Base-by-base conservation (phyloP, 1,140 invertebrate genomes). In the Leptinotarsa lineolata region DNA sequence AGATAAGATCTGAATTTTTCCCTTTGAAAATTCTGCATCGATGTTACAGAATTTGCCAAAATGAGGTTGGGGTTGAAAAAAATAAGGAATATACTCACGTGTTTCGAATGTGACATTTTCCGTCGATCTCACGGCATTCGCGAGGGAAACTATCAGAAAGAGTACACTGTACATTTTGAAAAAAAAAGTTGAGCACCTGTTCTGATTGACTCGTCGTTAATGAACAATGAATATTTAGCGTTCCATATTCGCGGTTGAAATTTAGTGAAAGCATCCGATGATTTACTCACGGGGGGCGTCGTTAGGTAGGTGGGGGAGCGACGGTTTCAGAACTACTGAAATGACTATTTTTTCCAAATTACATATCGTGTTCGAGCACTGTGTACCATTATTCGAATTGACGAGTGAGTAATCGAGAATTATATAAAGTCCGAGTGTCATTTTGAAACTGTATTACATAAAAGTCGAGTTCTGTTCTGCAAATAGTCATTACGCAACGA, bases 231-330 rank as follows among this genome's bases (percentile, higher is more conserved):
- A 22, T 22, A 63, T 63, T 63, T 20, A 20, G 11, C 61, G 20
- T 63, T 63, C 20, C 61, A 63, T 18, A 63, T 21, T 30, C 20
- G 24, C 21, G 16, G 61, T 63, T 22, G 61, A 63, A 63, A 63
- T 63, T 63, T 20, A 63, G 61, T 63, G 61, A 63, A 63, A 63
- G 61, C 61, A 63, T 20, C n/a, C 11, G 20, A 63, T 63, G 61
- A 22, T 63, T 63, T 22, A 63, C 20, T 18, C 11, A 63, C 20
- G 61, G 61, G 61, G 60, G 24, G 16, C 20, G 20, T 20, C 58
- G 16, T 6, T 22, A 24, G 61, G 20, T 39, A 30, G 21, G 13
- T 13, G 20, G 61, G 61, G 24, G 20, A 20, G 60, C 13, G 13
- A 20, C 61, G 20, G 13, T 39, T 63, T 63, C 24, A 30, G 20